These are phyloP conservation scores for Tarsius wallacei DNA, from an alignment of 2,797 vertebrate species.

Conservation along the genomic window DNA sequence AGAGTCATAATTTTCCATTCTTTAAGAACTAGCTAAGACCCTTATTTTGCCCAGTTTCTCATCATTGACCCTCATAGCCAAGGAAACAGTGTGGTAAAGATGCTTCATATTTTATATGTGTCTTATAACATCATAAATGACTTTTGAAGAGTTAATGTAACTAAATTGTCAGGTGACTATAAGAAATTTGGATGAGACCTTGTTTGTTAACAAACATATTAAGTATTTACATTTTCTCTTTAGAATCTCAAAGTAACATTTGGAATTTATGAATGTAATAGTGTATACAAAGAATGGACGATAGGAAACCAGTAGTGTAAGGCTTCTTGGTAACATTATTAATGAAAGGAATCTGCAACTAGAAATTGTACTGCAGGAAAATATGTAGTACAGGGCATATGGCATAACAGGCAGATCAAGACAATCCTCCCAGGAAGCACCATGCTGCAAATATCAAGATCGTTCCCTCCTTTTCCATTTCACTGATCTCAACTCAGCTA, in stretches of 20 bases:
- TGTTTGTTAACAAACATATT: neutral
- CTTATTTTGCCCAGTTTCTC: neutral
- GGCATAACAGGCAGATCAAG: neutral
- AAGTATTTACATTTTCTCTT: neutral
- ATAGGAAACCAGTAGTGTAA: accelerated
- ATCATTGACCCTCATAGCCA: neutral
- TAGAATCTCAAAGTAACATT: neutral
- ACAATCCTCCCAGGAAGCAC: neutral
- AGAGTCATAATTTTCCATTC: neutral
- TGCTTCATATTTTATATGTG: neutral
- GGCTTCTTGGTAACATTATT: neutral
- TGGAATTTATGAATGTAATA: neutral
- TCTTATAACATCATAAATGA: neutral
- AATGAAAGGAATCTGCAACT: neutral
- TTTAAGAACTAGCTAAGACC: neutral
- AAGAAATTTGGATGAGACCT: neutral
- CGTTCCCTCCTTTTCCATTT: neutral
- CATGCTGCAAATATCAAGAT: neutral
- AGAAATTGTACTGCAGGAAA: neutral
- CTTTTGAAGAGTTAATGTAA: neutral
- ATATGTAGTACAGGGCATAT: neutral
- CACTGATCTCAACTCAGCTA: neutral
- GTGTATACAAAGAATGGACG: neutral
- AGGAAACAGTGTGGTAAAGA: neutral
- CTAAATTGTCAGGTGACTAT: neutral